Percentiles rank a stretch among this genome's conserved stretches.
Conservation (phyloP, 1,140 invertebrate genomes). For the Tribolium castaneum region DNA sequence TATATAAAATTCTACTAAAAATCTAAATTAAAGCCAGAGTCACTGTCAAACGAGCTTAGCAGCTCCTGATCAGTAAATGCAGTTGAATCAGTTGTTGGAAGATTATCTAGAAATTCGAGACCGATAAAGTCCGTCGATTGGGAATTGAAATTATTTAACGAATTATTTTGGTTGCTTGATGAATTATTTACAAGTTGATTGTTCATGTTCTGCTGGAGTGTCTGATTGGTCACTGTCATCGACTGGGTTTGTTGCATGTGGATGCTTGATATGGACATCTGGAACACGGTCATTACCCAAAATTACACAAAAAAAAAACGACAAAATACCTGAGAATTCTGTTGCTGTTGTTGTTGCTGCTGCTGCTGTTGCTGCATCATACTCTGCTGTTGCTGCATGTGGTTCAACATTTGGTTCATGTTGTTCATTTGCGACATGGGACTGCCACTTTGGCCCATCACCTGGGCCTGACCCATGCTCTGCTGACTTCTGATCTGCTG, state of each 20-base stretch:
- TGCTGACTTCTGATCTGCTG: slow-evolving; percentile 59
- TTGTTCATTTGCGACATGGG: slow-evolving; percentile 64
- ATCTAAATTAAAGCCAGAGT: slow-evolving; percentile 68
- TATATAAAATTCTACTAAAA: slow-evolving; percentile 53
- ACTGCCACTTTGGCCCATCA: slow-evolving; percentile 50
- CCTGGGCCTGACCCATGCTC: slow-evolving; percentile 52
- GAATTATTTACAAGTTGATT: slow-evolving; percentile 50
- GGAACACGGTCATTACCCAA: slow-evolving; percentile 37
- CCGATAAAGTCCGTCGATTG: slow-evolving; percentile 75
- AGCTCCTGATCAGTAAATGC: slow-evolving; percentile 82
- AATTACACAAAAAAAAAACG: neutral
- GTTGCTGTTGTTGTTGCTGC: slow-evolving; percentile 61
- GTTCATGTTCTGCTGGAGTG: slow-evolving; percentile 59
- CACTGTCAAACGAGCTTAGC: slow-evolving; percentile 75
- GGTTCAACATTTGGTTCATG: slow-evolving; percentile 66
- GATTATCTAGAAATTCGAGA: slow-evolving; percentile 83
- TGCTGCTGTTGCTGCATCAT: slow-evolving; percentile 65
- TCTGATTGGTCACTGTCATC: slow-evolving; percentile 67
- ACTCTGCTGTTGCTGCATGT: slow-evolving; percentile 61
- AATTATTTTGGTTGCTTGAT: slow-evolving; percentile 63
- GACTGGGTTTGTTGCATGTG: slow-evolving; percentile 75
- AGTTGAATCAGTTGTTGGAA: slow-evolving; percentile 75
- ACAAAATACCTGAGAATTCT: slow-evolving; percentile 58
- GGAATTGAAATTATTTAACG: slow-evolving; percentile 67
- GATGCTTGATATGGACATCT: slow-evolving; percentile 72